These are phyloP conservation scores for Xestoiulus laeticollis DNA, from an alignment of 2,888 invertebrate species.

Conservation along the genomic window DNA sequence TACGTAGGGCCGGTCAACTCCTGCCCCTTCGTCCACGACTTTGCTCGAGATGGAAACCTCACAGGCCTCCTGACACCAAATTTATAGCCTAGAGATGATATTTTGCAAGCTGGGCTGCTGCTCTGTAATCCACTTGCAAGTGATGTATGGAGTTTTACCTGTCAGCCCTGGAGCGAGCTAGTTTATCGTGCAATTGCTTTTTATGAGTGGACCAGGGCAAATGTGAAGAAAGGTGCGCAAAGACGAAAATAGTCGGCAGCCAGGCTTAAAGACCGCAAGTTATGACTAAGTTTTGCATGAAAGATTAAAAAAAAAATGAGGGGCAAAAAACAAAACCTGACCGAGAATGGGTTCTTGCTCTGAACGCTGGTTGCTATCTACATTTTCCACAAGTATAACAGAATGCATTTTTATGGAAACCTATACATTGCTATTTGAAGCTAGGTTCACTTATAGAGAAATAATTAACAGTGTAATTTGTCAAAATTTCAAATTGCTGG, in stretches of 20 bases:
- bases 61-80: conserved; percentile 49
- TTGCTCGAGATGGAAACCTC: conserved; percentile 35
- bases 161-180: conserved; percentile 34
- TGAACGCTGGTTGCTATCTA: not conserved
- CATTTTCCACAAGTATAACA: not conserved
- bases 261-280: conserved; percentile 32
- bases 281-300: conserved; percentile 4
- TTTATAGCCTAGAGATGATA: conserved; percentile 50
- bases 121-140: conserved; percentile 29
- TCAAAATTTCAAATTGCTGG: not conserved
- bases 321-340: not conserved
- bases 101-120: conserved; percentile 40
- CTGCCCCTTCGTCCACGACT: conserved; percentile 47
- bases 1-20: conserved; percentile 27
- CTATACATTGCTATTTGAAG: not conserved
- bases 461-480: not conserved
- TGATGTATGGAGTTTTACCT: conserved; percentile 37
- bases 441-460: not conserved
- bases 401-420: not conserved
- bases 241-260: conserved; percentile 22
- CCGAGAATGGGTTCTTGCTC: not conserved
- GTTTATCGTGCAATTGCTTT: conserved; percentile 28
- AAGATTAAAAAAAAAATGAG: conserved; percentile 9
- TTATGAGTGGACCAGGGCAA: conserved; percentile 33
- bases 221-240: conserved; percentile 22